phyloP scores from a whole-genome alignment of 2,888 invertebrate genomes.

The Lordiphosa fenestrarum region DNA sequence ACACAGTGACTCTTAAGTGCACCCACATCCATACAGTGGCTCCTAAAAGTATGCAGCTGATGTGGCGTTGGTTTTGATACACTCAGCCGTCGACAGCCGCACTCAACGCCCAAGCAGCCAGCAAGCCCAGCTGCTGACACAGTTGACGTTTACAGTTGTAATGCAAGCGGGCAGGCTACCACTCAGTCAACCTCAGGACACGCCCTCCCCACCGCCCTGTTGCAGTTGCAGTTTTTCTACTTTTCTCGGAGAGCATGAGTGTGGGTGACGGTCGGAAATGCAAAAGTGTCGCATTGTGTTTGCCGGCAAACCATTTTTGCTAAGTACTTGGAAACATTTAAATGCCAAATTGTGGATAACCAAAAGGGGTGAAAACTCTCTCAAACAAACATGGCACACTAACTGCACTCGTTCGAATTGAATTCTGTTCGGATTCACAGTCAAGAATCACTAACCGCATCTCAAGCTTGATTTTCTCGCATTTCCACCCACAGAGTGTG shows the following conservation, averaged over 20 bases:
- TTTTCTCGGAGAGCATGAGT: conserved; percentile 27
- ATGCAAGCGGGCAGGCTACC: conserved; percentile 57
- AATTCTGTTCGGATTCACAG: conserved; percentile 22
- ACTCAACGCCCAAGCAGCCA: conserved; percentile 46
- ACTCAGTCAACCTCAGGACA: conserved; percentile 65
- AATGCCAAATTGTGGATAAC: conserved; percentile 51
- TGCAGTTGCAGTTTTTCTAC: conserved; percentile 51
- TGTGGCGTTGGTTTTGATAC: conserved; percentile 66
- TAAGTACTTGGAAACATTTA: conserved; percentile 66
- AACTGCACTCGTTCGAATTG: conserved; percentile 31
- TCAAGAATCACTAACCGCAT: conserved; percentile 19
- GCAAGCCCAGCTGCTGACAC: conserved; percentile 41
- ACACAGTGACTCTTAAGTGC: conserved; percentile 70
- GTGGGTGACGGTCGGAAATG: conserved; percentile 57
- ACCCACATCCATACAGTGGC: conserved; percentile 35
- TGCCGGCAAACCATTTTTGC: conserved; percentile 48
- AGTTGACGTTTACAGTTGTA: conserved; percentile 68
- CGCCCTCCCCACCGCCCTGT: conserved; percentile 21
- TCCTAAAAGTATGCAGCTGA: conserved; percentile 60
- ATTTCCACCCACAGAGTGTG: conserved; percentile 23
- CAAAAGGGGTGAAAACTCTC: conserved; percentile 14
- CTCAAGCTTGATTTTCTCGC: conserved; percentile 42
- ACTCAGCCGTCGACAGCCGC: conserved; percentile 72
- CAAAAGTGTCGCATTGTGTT: conserved; percentile 65
- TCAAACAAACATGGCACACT: neutral